phyloP scores from a whole-genome alignment of 2,113 vertebrate species.

The Lagenorhynchus albirostris region DNA sequence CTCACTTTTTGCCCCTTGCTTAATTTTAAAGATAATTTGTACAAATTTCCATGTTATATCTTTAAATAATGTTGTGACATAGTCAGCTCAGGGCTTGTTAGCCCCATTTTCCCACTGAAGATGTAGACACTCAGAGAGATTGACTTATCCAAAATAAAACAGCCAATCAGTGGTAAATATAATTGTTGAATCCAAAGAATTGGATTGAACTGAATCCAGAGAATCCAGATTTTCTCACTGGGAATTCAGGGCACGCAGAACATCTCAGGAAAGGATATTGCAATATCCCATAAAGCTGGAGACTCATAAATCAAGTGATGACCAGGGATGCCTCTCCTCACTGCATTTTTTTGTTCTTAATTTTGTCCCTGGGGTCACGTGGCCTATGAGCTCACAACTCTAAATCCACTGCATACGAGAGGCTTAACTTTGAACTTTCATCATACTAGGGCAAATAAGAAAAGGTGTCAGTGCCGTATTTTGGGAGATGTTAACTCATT shows the following conservation, averaged over 20 bases:
- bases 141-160: neutral
- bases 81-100: neutral
- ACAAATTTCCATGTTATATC: neutral
- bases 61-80: neutral
- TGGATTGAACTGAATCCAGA: too few species aligned
- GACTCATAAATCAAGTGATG: neutral
- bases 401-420: neutral
- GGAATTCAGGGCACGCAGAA: neutral
- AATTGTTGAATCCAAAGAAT: neutral
- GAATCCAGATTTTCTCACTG: neutral
- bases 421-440: neutral
- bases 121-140: neutral
- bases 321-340: neutral
- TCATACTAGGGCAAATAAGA: neutral
- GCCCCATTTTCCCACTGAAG: neutral
- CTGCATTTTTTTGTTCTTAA: neutral
- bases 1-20: neutral
- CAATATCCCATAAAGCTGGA: neutral
- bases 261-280: neutral
- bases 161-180: neutral
- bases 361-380: neutral
- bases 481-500: neutral
- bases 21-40: neutral
- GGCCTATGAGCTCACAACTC: neutral
- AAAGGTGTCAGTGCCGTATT: neutral